A percentile compares a stretch with the other conserved stretches of the same genome.
These are phyloP conservation scores for Drosophila testacea DNA, from an alignment of 2,888 invertebrate species.

Conservation along the genomic window DNA sequence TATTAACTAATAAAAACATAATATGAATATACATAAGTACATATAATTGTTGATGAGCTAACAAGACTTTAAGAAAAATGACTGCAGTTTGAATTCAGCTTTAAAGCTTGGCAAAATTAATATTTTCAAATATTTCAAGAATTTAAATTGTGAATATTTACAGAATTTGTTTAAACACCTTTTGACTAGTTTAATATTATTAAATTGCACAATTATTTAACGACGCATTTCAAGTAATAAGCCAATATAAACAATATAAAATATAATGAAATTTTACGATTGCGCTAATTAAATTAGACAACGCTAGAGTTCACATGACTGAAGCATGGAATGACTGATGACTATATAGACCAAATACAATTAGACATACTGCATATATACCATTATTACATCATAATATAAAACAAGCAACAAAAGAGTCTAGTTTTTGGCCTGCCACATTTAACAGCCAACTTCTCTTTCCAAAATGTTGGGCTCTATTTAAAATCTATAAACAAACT, in stretches of 20 bases:
- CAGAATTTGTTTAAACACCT: constrained; percentile 11
- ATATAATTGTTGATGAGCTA: background rate
- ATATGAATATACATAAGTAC: no score
- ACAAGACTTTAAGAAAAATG: no score
- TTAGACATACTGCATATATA: background rate
- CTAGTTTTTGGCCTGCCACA: background rate
- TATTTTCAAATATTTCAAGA: background rate
- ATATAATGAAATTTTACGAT: constrained; percentile 26
- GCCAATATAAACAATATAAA: constrained; percentile 27
- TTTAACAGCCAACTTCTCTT: constrained; percentile 60
- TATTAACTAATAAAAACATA: no score
- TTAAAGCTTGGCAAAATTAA: background rate
- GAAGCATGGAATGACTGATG: constrained; percentile 5
- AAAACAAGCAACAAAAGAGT: background rate
- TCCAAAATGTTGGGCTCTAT: constrained; percentile 40
- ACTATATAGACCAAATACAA: background rate
- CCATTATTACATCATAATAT: background rate
- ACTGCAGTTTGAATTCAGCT: background rate
- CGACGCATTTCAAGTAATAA: constrained; percentile 30
- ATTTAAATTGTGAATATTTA: background rate
- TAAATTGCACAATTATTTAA: constrained; percentile 35
- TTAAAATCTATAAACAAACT: constrained; percentile 8
- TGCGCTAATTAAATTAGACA: constrained; percentile 53
- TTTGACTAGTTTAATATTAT: constrained; percentile 25
- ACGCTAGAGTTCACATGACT: constrained; percentile 56